Evolutionary conservation across 2,797 vertebrate species (phyloP).

Genomic region (Sphenodon punctatus): DNA sequence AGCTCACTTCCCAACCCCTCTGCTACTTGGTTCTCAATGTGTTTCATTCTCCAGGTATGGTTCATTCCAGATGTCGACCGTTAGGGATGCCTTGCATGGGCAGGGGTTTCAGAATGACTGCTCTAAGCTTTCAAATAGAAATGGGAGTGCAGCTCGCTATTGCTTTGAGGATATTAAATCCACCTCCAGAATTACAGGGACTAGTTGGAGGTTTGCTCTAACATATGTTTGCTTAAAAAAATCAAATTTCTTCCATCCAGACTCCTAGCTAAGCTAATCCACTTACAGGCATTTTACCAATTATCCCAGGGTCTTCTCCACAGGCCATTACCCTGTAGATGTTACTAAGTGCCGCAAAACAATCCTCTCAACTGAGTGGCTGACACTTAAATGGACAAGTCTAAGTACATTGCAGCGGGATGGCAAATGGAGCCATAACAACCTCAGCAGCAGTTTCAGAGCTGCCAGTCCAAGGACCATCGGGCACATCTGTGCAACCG

Average conservation of each 20-base stretch:
- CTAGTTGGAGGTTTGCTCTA: background rate
- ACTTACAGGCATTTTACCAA: slow-evolving; percentile 47
- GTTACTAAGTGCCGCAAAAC: slow-evolving; percentile 58
- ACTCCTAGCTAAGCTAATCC: slow-evolving; percentile 16
- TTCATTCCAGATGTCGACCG: background rate
- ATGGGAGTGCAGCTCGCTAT: rapidly evolving
- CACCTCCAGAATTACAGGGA: background rate
- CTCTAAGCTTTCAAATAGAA: background rate
- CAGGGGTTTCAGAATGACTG: background rate
- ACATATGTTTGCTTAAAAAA: slow-evolving; percentile 40
- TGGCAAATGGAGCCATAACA: slow-evolving; percentile 35
- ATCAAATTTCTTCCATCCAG: background rate
- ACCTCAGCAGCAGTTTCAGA: slow-evolving; percentile 5
- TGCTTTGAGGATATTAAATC: too few relatives aligned
- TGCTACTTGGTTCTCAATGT: background rate
- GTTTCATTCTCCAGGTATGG: background rate
- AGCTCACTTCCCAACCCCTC: background rate
- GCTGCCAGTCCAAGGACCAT: slow-evolving; percentile 1
- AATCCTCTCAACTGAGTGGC: slow-evolving; percentile 28
- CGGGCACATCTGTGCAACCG: slow-evolving; percentile 26
- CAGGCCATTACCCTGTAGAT: slow-evolving; percentile 46
- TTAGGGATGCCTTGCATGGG: background rate
- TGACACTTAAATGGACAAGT: slow-evolving; percentile 55
- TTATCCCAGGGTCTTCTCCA: slow-evolving; percentile 43
- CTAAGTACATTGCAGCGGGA: slow-evolving; percentile 45